Conservation (phyloP, 2,888 invertebrate species). For the Ophonus ardosiacus region DNA sequence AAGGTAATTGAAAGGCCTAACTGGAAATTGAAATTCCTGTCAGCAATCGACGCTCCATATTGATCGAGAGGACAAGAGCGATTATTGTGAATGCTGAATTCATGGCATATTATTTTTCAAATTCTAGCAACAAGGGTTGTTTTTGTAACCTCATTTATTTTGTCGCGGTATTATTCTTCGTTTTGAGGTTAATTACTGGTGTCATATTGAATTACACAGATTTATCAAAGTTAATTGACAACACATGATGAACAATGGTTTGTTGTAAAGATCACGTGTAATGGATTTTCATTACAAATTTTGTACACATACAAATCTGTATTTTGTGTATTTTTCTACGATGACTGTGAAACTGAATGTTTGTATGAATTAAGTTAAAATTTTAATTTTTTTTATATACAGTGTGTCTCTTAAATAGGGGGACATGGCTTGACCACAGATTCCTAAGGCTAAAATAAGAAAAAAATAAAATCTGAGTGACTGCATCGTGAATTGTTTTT, state of each 20-base stretch:
- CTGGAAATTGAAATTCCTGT: constrained; percentile 28
- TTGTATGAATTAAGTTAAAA: no score
- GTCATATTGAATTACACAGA: constrained; percentile 1
- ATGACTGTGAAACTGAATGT: no score
- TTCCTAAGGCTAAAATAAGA: no score
- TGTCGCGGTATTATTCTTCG: constrained; percentile 10
- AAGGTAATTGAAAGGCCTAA: constrained; percentile 27
- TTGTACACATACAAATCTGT: no score
- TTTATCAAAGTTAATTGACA: not conserved
- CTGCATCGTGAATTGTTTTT: no score
- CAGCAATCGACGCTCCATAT: constrained; percentile 1
- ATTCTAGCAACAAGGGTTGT: not conserved
- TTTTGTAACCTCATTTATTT: constrained; percentile 5
- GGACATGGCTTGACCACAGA: no score
- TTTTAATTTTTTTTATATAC: no score
- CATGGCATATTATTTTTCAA: constrained; percentile 3
- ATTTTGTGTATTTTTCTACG: no score
- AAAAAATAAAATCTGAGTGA: no score
- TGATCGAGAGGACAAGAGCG: not conserved
- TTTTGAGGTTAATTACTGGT: constrained; percentile 10
- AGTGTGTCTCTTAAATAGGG: no score
- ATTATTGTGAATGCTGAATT: not conserved
- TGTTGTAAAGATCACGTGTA: no score
- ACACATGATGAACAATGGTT: not conserved
- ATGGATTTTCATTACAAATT: no score